Conservation (phyloP, 2,797 vertebrate genomes). For the Argyrosomus regius region DNA sequence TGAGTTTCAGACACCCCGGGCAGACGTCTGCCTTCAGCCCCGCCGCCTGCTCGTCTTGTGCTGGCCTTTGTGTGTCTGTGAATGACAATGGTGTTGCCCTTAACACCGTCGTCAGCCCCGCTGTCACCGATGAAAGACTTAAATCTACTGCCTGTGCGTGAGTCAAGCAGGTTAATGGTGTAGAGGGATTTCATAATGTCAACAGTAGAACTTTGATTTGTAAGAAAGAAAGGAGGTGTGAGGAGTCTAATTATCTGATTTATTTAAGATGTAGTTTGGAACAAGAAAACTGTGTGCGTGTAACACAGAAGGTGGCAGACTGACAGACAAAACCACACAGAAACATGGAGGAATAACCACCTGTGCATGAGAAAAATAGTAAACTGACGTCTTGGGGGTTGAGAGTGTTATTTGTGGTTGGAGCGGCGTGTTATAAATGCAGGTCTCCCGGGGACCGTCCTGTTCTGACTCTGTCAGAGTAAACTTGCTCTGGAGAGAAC, state of each 20-base stretch:
- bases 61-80: constrained; percentile 67
- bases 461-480: constrained; percentile 46
- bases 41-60: constrained; percentile 74
- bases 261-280: constrained; percentile 23
- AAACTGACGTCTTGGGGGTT: constrained; percentile 31
- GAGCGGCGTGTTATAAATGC: constrained; percentile 53
- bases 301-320: constrained; percentile 12
- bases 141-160: constrained; percentile 24
- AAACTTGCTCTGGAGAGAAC: constrained; percentile 41
- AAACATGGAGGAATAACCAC: constrained; percentile 11
- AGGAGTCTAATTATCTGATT: constrained; percentile 10
- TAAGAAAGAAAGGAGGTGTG: background rate
- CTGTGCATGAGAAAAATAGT: constrained; percentile 19
- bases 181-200: constrained; percentile 1
- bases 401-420: constrained; percentile 49
- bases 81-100: constrained; percentile 80
- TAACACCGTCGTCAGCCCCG: constrained; percentile 52
- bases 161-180: background rate
- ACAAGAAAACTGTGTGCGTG: constrained; percentile 5
- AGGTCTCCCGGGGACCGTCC: constrained; percentile 44
- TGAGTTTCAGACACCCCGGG: constrained; percentile 63
- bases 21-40: constrained; percentile 63
- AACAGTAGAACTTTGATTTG: constrained; percentile 23
- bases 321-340: constrained; percentile 11
- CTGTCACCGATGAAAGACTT: constrained; percentile 50